Base-by-base conservation (phyloP, 2,797 vertebrate genomes). In the Rhodeus uyekii region DNA sequence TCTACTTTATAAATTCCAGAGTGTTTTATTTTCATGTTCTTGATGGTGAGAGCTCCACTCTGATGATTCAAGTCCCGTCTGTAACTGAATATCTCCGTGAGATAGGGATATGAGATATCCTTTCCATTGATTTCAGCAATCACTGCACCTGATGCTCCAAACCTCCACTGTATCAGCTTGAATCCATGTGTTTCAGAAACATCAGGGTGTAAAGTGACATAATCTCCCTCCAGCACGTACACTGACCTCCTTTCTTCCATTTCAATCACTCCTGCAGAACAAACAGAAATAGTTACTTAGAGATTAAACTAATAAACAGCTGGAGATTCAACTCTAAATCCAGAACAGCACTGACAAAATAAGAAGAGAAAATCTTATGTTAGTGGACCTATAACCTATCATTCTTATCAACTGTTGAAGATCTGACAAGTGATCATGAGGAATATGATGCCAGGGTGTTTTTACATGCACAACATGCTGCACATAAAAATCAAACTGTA, bases 401-500 rank as follows among this genome's bases (percentile, higher is more conserved):
- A n/a, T n/a, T n/a, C n/a, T n/a, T n/a, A n/a, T n/a, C n/a, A n/a
- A n/a, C 64, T 83, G 85, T 84, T 81, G 68, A 82, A 12, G 46
- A 86, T 32, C 82, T 84, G 64, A 80, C 68, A 39, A 75, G 80
- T 83, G 82, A 84, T 61, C 85, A 84, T 81, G 76, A 84, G 71
- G 63, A 86, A 77, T 86, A 44, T 80, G 82, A 88, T 72, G 81
- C 67, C 53, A 71, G 80, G 75, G n/a, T 84, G 78, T 86, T 82
- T 85, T 76, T 85, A 65, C 82, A 87, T 83, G 75, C 80, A 81
- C 29, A 83, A 76, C 64, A 85, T 84, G 78, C 83, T 77, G 76
- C 72, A 81, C 48, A 75, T 73, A 78, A 80, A 32, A 38, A 81
- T 44, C 42, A 79, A 69, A 85, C 86, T 82, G 86, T 84, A 72